Conservation (phyloP, 2,113 vertebrate genomes). For the Mormoops blainvillei region DNA sequence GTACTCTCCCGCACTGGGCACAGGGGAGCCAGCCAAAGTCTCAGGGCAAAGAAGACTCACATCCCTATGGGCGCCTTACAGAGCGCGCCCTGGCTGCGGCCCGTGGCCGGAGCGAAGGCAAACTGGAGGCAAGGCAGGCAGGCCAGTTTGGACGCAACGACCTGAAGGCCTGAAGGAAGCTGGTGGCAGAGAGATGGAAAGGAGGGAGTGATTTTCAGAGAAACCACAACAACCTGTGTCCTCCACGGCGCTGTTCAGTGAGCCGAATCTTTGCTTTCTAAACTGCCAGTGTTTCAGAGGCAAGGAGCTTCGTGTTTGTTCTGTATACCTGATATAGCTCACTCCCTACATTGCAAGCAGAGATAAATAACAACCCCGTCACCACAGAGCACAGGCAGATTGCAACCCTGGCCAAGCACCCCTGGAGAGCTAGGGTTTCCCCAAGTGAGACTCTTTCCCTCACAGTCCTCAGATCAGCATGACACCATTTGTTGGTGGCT, state of each 20-base stretch:
- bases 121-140: not conserved
- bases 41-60: not conserved
- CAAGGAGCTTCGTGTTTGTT: not conserved
- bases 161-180: not conserved
- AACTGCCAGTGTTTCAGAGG: not conserved
- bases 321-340: not conserved
- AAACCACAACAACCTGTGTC: not conserved
- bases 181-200: not conserved
- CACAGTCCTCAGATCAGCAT: not conserved
- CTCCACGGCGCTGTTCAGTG: not conserved
- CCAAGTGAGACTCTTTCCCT: not conserved
- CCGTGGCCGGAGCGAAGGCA: not conserved
- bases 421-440: not conserved
- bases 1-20: accelerated
- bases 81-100: not conserved
- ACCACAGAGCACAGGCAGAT: not conserved
- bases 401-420: not conserved
- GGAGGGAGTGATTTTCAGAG: not conserved
- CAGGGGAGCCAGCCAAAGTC: not conserved
- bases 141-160: not conserved
- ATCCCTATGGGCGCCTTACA: not conserved
- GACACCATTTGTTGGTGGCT: not conserved
- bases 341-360: not conserved
- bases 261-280: slow-evolving; percentile 28
- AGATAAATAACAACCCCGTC: not conserved